phyloP scores from a whole-genome alignment of 2,797 vertebrate species.

The Pelobates cultripes region DNA sequence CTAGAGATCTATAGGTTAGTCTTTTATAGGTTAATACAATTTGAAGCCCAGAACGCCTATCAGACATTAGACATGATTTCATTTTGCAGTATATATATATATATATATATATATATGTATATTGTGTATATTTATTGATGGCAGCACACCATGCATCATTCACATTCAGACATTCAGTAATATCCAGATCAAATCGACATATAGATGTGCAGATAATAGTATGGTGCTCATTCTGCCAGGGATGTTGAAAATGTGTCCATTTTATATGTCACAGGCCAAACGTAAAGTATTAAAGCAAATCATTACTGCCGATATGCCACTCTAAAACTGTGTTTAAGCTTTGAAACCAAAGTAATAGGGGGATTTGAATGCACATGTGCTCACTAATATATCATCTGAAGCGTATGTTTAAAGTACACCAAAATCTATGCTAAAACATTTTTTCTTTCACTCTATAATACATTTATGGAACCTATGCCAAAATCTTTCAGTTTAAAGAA shows the following conservation, averaged over 20 bases:
- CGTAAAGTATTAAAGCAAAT: conserved; percentile 54
- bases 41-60: too few species aligned
- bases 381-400: conserved; percentile 40
- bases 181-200: not conserved
- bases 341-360: conserved; percentile 22
- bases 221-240: not conserved
- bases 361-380: conserved; percentile 4
- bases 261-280: conserved; percentile 19
- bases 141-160: too few species aligned
- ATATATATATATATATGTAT: too few species aligned
- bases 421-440: not conserved
- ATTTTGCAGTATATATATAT: too few species aligned
- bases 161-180: not conserved
- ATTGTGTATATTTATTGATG: too few species aligned
- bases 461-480: conserved; percentile 8
- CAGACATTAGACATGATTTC: too few species aligned
- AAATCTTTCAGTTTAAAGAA: conserved; percentile 47
- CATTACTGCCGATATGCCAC: conserved; percentile 7
- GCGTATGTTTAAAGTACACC: conserved; percentile 16
- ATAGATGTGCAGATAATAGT: not conserved
- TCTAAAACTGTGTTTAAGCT: conserved; percentile 16
- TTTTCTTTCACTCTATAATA: conserved; percentile 24
- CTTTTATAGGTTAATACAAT: too few species aligned
- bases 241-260: not conserved
- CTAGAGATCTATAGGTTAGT: too few species aligned